Evolutionary conservation across 1,140 invertebrate genomes (phyloP), one percentile per base, ranked within the genome.

Genomic region (Rhizoglyphus robini): DNA sequence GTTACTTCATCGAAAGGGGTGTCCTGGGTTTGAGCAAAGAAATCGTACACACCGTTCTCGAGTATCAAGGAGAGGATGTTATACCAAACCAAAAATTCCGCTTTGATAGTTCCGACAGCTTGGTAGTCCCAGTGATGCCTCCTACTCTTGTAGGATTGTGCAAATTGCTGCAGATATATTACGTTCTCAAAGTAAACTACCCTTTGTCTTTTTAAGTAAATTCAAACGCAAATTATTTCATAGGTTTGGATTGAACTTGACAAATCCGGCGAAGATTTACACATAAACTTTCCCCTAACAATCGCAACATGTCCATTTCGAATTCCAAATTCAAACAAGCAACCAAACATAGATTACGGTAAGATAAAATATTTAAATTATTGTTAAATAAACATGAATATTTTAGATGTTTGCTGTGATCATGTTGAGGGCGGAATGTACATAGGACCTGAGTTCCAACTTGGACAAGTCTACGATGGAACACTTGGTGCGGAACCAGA

Each of bases 381-480:
- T 3, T 46, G 25, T 63, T 30, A 23, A 47, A 46, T 27, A 20
- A 20, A 48, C 15, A 29, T 8, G 27, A 5, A 59, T 63, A 69
- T 76, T 76, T 18, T 73, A 88, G 86, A 86, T 71, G 79, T 81
- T 34, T 84, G 84, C 11, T 81, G 79, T 58, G 81, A 83, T 23
- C 82, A 86, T 69, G 85, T 88, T 0, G 87, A 88, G 76, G 88
- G 86, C 20, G 87, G 87, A 0, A 82, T 83, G 73, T 88, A 88
- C 76, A 84, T 88, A 32, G 86, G 86, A 23, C 86, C 86, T 0
- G 87, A 88, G 75, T 88, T 89, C 73, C 81, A 87, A 36, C 73
- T 88, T 8, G 87, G 86, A 2, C 85, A 88, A 74, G 87, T 88
- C 3, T 89, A 88, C 73, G 87, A 88, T 74, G 86, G 86, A n/a